Percentiles rank a stretch among this genome's conserved stretches.
Evolutionary conservation across 2,888 invertebrate genomes (phyloP).

Genomic region (Coecobrya sp.): DNA sequence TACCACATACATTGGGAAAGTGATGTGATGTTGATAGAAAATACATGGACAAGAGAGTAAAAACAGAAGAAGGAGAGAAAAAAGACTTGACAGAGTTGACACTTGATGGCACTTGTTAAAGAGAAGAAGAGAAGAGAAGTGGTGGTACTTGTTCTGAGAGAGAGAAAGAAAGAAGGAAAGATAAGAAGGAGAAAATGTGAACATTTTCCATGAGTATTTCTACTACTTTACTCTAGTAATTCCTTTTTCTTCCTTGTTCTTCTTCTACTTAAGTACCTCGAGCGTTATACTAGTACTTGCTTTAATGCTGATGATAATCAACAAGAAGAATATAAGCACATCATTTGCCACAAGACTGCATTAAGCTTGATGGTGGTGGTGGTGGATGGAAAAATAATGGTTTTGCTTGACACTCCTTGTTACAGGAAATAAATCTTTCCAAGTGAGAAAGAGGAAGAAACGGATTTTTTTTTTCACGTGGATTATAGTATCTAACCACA

Average conservation of each 20-base stretch:
- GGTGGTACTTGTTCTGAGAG: background rate
- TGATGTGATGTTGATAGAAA: background rate
- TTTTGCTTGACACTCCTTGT: background rate
- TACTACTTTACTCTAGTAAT: background rate
- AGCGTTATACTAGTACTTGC: background rate
- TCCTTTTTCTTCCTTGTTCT: slow-evolving; percentile 17
- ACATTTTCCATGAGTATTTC: background rate
- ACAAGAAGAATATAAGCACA: background rate
- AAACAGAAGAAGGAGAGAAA: background rate
- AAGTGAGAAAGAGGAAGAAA: background rate
- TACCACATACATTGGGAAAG: too few species aligned
- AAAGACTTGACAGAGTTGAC: slow-evolving; percentile 22
- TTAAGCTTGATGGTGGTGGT: slow-evolving; percentile 28
- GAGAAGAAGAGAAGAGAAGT: background rate
- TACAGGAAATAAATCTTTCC: background rate
- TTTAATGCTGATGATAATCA: slow-evolving; percentile 18
- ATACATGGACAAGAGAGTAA: background rate
- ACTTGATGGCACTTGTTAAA: slow-evolving; percentile 48
- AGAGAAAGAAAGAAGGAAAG: background rate
- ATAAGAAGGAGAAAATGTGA: background rate
- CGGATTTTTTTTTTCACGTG: background rate
- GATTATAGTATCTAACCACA: background rate
- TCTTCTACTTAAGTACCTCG: background rate
- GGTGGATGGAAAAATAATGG: slow-evolving; percentile 2
- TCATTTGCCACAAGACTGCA: slow-evolving; percentile 58